Evolutionary conservation across 2,888 invertebrate genomes (phyloP).

Genomic region (Pyrrhopygopsis socrates): DNA sequence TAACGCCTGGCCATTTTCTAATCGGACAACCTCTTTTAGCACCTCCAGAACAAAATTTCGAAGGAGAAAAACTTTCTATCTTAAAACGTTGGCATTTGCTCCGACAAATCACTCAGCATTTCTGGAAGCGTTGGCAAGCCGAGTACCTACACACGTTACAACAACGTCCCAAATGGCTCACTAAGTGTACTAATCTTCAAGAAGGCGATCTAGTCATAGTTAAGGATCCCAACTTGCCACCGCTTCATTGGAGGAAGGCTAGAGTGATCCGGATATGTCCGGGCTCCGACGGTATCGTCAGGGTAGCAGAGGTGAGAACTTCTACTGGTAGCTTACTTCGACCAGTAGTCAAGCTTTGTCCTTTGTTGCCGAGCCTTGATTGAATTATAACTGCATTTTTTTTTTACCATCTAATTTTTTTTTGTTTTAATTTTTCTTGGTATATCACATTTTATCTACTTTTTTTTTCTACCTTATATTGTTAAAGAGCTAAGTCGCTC

Average conservation of each 20-base stretch:
- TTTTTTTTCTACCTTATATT: neutral
- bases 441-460: neutral
- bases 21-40: slow-evolving; percentile 55
- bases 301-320: slow-evolving; percentile 39
- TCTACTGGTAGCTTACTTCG: slow-evolving; percentile 11
- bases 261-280: slow-evolving; percentile 29
- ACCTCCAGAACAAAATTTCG: slow-evolving; percentile 23
- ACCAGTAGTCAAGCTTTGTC: slow-evolving; percentile 18
- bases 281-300: slow-evolving; percentile 42
- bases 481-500: slow-evolving; percentile 18
- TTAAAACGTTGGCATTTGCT: slow-evolving; percentile 35
- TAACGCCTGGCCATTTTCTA: slow-evolving; percentile 61
- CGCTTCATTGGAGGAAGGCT: slow-evolving; percentile 39
- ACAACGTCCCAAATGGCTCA: slow-evolving; percentile 38
- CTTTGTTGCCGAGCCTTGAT: neutral
- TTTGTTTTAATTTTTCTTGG: neutral
- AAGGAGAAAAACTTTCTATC: neutral
- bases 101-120: slow-evolving; percentile 51
- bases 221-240: slow-evolving; percentile 36
- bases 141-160: slow-evolving; percentile 46
- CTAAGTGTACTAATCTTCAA: neutral
- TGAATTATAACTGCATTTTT: neutral
- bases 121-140: slow-evolving; percentile 47
- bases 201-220: slow-evolving; percentile 39
- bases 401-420: neutral